Base-by-base conservation (phyloP, 2,113 vertebrate species). In the Strix uralensis region DNA sequence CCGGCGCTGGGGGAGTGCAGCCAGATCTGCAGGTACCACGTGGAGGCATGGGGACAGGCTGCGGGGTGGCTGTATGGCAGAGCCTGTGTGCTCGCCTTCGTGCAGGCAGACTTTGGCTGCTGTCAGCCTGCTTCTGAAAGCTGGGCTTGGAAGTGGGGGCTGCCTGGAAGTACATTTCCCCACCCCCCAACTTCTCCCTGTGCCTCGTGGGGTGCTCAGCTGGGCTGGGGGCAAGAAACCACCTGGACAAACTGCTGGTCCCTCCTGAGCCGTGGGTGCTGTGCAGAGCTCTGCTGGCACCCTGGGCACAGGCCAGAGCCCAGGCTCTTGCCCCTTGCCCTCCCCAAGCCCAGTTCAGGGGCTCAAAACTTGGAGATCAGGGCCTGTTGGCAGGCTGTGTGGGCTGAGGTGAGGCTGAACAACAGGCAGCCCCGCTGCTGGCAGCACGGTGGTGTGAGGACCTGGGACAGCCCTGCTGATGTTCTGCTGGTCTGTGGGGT, bases 391-490 rank as follows among this genome's bases (percentile, higher is more conserved):
- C 13, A 4, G 34, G 38, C 12, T 30, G 54, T 40, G 47, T 0
- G 0, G 40, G 26, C 20, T 21, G 6, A 2, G 54, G 11, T 47
- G 3, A 29, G 47, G 34, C 55, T n/a, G 38, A 22, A 36, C 16
- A n/a, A 7, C 22, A 12, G 25, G 86, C n/a, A 9, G 55, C 30
- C n/a, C 51, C 0, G 0, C 27, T 14, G 47, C 23, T 32, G n/a
- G 38, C 34, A 20, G 16, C 2, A 0, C 0, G 6, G n/a, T 54
- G 25, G 23, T 21, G 29, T 0, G 4, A 26, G 25, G 38, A 22
- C 8, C 16, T 22, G 34, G 44, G 34, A 12, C 40, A 34, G 15
- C 51, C 26, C 7, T 0, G 4, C 19, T 27, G 25, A 15, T 69
- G 74, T 85, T 47, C 16, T n/a, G 8, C 27, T 14, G 21, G 17